phyloP scores from a whole-genome alignment of 2,797 vertebrate species.

The Molossus molossus region DNA sequence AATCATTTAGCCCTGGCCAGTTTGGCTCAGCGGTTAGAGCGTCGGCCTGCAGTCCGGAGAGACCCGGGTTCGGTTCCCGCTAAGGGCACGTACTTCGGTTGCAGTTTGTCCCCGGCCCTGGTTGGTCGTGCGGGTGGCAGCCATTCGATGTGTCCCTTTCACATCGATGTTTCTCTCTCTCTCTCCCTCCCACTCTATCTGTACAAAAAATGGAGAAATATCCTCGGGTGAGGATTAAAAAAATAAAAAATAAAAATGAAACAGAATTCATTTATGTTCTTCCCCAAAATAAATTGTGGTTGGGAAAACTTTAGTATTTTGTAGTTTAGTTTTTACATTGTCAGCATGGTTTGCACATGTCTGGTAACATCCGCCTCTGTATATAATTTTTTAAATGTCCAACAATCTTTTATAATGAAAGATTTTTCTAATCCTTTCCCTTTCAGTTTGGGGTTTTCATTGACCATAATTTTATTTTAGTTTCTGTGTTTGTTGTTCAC shows the following conservation, averaged over 20 bases:
- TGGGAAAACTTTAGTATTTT: conserved; percentile 18
- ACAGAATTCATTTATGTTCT: not conserved
- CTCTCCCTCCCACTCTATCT: no score
- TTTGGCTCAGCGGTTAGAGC: no score
- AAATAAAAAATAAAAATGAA: not conserved
- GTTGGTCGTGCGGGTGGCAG: no score
- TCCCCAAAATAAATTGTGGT: not conserved
- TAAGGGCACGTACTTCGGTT: no score
- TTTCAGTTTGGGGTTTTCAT: not conserved
- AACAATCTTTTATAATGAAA: not conserved
- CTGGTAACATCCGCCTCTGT: not conserved
- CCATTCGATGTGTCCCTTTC: no score
- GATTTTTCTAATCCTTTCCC: conserved; percentile 21
- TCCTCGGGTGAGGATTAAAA: no score
- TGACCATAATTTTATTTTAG: conserved; percentile 7
- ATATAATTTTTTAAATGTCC: conserved; percentile 16
- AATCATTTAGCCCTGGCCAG: not conserved
- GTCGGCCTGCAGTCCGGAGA: no score
- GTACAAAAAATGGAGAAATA: no score
- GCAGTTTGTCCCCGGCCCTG: no score
- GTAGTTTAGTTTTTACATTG: not conserved
- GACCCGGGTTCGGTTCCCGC: no score
- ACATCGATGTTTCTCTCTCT: no score
- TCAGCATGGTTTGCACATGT: not conserved
- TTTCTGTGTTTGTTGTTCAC: not conserved